A percentile compares a stretch with the other conserved stretches of the same genome.
Conservation (phyloP, 2,113 vertebrate species). For the Calidris pugnax region DNA sequence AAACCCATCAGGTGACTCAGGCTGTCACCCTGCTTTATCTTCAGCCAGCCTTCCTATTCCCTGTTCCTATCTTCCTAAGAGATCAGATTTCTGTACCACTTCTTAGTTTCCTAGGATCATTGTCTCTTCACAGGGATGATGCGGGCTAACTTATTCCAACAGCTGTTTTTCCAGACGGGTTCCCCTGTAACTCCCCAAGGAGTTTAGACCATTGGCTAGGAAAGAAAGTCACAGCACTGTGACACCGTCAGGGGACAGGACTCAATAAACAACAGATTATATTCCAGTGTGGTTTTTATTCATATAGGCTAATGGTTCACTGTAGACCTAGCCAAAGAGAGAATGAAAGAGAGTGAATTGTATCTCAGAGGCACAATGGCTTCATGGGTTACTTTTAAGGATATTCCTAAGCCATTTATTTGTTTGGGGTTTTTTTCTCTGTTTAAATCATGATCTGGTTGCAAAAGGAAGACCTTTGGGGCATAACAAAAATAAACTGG, state of each 20-base stretch:
- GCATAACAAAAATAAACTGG: neutral
- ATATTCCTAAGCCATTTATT: neutral
- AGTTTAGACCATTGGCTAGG: neutral
- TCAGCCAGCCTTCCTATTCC: neutral
- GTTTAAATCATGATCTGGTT: neutral
- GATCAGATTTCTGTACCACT: neutral
- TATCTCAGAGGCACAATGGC: neutral
- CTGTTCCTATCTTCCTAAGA: neutral
- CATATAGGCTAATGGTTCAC: neutral
- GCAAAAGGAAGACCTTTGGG: neutral
- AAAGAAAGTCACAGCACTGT: neutral
- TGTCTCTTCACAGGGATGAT: neutral
- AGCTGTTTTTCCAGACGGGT: neutral
- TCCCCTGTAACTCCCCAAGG: fast-evolving
- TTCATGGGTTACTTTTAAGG: neutral
- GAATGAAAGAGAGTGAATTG: neutral
- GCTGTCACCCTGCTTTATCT: neutral
- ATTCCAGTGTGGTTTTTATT: neutral
- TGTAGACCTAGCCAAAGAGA: neutral
- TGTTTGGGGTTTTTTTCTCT: neutral
- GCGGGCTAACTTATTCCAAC: neutral
- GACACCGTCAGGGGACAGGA: neutral
- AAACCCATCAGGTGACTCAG: neutral
- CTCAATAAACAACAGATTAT: neutral
- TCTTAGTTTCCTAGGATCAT: neutral